Conservation (phyloP, 2,113 vertebrate genomes). For the Pelecanoides urinatrix region DNA sequence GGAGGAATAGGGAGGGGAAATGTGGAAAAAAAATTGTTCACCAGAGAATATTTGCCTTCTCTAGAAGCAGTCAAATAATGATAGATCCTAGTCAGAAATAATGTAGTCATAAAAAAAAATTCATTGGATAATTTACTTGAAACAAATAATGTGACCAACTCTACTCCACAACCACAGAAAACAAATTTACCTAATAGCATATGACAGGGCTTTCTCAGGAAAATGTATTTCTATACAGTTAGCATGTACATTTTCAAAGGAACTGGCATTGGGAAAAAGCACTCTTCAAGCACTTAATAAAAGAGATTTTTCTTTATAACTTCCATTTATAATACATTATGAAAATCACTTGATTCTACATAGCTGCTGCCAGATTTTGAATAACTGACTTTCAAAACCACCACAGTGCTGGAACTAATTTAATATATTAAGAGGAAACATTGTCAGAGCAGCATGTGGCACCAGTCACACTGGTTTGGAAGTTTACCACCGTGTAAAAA, state of each 20-base stretch:
- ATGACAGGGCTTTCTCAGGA: conserved; percentile 30
- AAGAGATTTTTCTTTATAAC: conserved; percentile 61
- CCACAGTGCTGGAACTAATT: conserved; percentile 20
- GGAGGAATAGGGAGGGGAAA: not conserved
- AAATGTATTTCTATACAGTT: not conserved
- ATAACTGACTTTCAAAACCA: conserved; percentile 7
- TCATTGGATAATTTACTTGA: conserved; percentile 5
- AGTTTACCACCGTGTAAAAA: not conserved
- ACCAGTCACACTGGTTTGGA: not conserved
- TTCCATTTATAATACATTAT: conserved; percentile 68
- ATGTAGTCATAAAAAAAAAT: not conserved
- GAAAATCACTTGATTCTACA: conserved; percentile 43
- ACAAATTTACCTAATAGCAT: conserved; percentile 47
- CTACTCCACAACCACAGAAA: conserved; percentile 33
- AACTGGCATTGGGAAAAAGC: not conserved
- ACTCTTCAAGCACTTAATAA: conserved; percentile 45
- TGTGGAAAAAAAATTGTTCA: not conserved
- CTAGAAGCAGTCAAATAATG: not conserved
- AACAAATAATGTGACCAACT: not conserved
- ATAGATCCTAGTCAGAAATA: not conserved
- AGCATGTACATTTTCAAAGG: conserved; percentile 9
- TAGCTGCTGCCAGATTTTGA: conserved; percentile 44
- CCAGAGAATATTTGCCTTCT: not conserved
- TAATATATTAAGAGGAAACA: not conserved
- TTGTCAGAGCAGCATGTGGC: not conserved